phyloP scores from a whole-genome alignment of 2,113 vertebrate species.

The Hyaena hyaena region DNA sequence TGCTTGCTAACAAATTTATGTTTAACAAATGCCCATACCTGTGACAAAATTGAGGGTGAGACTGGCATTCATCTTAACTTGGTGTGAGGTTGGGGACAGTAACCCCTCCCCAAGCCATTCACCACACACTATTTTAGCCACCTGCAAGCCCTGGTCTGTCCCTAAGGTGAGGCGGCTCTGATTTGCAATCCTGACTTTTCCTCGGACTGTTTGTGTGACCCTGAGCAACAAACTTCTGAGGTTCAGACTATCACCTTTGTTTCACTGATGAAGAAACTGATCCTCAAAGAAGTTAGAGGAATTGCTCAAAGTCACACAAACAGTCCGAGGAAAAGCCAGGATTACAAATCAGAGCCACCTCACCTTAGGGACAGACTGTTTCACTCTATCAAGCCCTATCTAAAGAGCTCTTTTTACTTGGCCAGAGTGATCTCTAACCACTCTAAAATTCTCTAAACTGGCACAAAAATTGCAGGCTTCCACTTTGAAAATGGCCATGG shows the following conservation, averaged over 20 bases:
- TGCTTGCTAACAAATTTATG: not conserved
- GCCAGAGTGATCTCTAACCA: not conserved
- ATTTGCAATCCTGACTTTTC: too few relatives aligned
- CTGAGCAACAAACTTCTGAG: not conserved
- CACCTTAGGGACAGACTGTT: not conserved
- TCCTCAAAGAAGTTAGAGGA: not conserved
- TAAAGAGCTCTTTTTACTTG: constrained; percentile 26
- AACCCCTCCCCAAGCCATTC: not conserved
- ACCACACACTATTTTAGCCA: not conserved
- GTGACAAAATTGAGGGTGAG: not conserved
- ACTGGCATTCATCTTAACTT: constrained; percentile 10
- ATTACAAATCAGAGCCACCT: constrained; percentile 12
- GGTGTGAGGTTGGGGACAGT: not conserved
- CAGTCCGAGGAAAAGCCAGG: not conserved
- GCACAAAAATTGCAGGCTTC: constrained; percentile 44
- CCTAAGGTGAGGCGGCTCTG: too few relatives aligned
- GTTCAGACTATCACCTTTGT: not conserved
- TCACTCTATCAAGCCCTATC: not conserved
- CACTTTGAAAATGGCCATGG: constrained; percentile 34
- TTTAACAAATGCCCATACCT: not conserved
- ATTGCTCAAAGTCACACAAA: not conserved
- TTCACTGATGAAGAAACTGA: constrained; percentile 39
- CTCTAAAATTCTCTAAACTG: constrained; percentile 26
- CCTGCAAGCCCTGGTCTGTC: not conserved
- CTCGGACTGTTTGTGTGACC: too few relatives aligned